Base-by-base conservation (phyloP, 2,797 vertebrate species). In the Synaphobranchus kaupii region DNA sequence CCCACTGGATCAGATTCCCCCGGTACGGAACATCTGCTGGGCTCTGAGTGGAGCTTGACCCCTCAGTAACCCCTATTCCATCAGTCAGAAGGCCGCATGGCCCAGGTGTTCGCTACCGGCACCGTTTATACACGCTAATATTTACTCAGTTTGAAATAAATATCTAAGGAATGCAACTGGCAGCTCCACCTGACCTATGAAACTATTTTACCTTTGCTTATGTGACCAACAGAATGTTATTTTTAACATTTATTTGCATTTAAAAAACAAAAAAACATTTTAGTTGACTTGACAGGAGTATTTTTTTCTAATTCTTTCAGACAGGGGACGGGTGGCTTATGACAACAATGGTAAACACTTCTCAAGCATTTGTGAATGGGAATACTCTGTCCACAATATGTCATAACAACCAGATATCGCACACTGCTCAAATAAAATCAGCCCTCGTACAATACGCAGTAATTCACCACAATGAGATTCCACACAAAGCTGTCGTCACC, bases 31-130 rank as follows among this genome's bases (percentile, higher is more conserved):
- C 76, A 76, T 63, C 50, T 81, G 34, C 54, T 31, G 80, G 73
- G 47, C 83, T 86, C 39, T 78, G 66, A 86, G 52, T 52, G 31
- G 68, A 88, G 85, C 81, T 66, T 86, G 80, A 85, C 83, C 78
- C 85, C 85, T 88, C 52, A 90, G 90, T 90, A 91, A 85, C 52
- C 88, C 83, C 34, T 48, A 17, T 25, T 83, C 60, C 15, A 54
- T 17, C 5, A 20, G 6, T 10, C 20, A 48, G 76, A 48, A 80
- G 10, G 8, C 76, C 39, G 17, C 3, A 4, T 47, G 76, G 76
- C 76, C 6, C 71, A 39, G 34, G 39, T 76, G 31, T 12, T 39
- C 71, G 1, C 71, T 4, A 31, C 0, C 2, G 71, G 71, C 71
- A 3, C 71, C 5, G 34, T 76, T 76, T 76, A 76, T 9, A 25